These are phyloP conservation scores for Cebidichthys violaceus DNA, from an alignment of 2,113 vertebrate genomes.

Conservation along the genomic window DNA sequence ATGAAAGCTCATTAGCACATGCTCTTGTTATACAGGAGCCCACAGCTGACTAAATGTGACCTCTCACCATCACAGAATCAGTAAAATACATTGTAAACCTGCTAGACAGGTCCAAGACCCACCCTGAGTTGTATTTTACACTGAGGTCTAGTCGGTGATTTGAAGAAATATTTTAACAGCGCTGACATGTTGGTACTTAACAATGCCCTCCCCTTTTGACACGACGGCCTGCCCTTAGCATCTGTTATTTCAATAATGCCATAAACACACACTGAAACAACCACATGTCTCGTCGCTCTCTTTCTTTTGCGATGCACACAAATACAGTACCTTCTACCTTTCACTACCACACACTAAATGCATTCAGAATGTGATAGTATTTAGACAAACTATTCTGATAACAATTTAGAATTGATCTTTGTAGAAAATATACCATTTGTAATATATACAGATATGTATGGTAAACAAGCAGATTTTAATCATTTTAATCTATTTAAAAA, in stretches of 20 bases:
- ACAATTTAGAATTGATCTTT: not conserved
- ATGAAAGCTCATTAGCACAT: constrained; percentile 50
- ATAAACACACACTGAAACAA: not conserved
- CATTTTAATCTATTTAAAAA: not conserved
- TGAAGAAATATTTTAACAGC: constrained; percentile 4
- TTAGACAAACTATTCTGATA: not conserved
- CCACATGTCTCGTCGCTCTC: not conserved
- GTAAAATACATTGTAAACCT: not conserved
- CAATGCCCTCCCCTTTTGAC: not conserved
- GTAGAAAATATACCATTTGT: not conserved
- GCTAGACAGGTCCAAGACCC: not conserved
- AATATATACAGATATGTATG: not conserved
- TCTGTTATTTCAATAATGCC: constrained; percentile 19
- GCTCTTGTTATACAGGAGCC: not conserved
- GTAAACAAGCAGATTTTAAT: not conserved
- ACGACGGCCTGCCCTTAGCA: not conserved
- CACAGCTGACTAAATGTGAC: constrained; percentile 21
- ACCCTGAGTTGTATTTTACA: not conserved
- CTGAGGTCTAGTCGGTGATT: not conserved
- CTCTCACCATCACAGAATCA: not conserved
- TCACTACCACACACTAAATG: not conserved
- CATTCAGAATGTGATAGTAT: not conserved
- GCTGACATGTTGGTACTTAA: not conserved
- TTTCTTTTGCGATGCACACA: not conserved
- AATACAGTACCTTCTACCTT: not conserved